Percentiles rank a stretch among this genome's conserved stretches.
Conservation (phyloP, 2,113 vertebrate genomes). For the Bubo bubo region DNA sequence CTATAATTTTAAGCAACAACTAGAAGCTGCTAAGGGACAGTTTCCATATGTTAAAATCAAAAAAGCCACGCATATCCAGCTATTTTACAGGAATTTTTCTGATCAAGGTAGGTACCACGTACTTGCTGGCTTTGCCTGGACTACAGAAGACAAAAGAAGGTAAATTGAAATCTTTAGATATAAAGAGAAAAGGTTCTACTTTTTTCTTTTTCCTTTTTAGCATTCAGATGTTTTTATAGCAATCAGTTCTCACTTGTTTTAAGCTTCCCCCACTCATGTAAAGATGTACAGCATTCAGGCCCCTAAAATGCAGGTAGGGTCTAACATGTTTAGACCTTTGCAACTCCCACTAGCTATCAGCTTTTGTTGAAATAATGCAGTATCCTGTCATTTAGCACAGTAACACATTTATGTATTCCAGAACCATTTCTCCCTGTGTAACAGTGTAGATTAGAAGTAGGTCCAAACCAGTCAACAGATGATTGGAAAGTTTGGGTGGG, state of each 20-base stretch:
- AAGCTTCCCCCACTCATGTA: background rate
- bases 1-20: background rate
- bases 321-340: background rate
- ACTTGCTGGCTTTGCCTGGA: conserved; percentile 58
- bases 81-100: conserved; percentile 18
- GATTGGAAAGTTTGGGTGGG: background rate
- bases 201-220: background rate
- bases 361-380: background rate
- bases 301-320: background rate
- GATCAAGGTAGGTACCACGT: conserved; percentile 15
- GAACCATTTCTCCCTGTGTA: background rate
- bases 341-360: background rate
- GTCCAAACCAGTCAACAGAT: background rate
- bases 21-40: background rate
- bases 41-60: background rate
- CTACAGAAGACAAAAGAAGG: conserved; percentile 34
- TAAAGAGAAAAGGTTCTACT: background rate
- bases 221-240: background rate
- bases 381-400: background rate
- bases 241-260: background rate
- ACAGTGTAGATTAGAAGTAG: background rate
- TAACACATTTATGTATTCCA: background rate
- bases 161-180: background rate
- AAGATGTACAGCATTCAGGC: background rate
- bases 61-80: background rate